Evolutionary conservation across 2,888 invertebrate genomes (phyloP).

Genomic region (Eupsilia transversa): DNA sequence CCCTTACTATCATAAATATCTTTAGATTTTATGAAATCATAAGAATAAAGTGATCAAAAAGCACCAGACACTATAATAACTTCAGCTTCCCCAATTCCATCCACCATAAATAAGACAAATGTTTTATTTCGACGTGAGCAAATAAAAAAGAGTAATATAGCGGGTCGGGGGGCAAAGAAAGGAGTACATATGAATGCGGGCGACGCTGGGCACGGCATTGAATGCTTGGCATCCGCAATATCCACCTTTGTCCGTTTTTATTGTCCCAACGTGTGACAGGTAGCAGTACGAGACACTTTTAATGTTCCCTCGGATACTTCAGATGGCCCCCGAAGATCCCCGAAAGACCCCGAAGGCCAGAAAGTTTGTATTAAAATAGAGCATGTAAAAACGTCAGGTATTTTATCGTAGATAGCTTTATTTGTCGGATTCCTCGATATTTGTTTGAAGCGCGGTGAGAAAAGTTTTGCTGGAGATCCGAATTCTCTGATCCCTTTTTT

Average conservation of each 20-base stretch:
- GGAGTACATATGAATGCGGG: conserved; percentile 53
- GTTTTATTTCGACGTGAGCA: conserved; percentile 54
- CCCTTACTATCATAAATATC: not conserved
- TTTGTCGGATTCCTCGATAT: conserved; percentile 39
- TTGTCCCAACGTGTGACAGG: conserved; percentile 60
- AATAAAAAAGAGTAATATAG: conserved; percentile 52
- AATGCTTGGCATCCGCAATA: conserved; percentile 64
- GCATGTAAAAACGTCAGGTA: conserved; percentile 33
- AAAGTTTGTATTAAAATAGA: conserved; percentile 32
- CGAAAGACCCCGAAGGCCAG: conserved; percentile 5
- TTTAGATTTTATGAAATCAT: conserved; percentile 12
- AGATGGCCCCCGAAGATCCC: conserved; percentile 14
- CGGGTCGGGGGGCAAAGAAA: conserved; percentile 34
- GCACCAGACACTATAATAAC: conserved; percentile 25
- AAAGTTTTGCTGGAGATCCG: conserved; percentile 39
- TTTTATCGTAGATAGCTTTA: conserved; percentile 35
- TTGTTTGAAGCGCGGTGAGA: conserved; percentile 43
- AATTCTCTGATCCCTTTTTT: conserved; percentile 48
- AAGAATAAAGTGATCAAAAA: conserved; percentile 11
- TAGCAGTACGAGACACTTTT: conserved; percentile 48
- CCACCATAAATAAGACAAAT: conserved; percentile 61
- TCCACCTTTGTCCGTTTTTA: conserved; percentile 60
- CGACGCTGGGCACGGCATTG: conserved; percentile 42
- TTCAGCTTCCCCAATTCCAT: conserved; percentile 23
- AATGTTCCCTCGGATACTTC: conserved; percentile 39